phyloP scores from a whole-genome alignment of 2,113 vertebrate genomes.

The Odobenus rosmarus region DNA sequence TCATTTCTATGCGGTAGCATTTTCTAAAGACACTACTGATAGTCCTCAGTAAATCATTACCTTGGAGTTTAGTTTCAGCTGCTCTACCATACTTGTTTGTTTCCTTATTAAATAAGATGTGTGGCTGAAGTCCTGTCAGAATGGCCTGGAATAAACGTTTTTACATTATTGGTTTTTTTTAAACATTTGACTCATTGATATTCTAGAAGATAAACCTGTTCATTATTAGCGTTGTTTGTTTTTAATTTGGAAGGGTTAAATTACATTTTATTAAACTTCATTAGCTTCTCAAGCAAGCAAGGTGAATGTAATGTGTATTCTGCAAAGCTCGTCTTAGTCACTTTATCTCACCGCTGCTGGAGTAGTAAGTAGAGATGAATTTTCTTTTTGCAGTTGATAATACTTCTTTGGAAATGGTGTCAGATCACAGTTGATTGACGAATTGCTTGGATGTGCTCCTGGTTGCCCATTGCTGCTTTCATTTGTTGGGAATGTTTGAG shows the following conservation, averaged over 20 bases:
- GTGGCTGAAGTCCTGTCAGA: background rate
- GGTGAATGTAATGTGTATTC: slow-evolving; percentile 19
- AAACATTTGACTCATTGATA: slow-evolving; percentile 62
- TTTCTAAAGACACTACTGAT: background rate
- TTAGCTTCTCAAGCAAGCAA: slow-evolving; percentile 56
- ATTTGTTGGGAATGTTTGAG: slow-evolving; percentile 63
- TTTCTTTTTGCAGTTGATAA: slow-evolving; percentile 40
- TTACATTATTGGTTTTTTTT: slow-evolving; percentile 47
- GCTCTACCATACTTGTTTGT: background rate
- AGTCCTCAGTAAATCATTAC: slow-evolving; percentile 38
- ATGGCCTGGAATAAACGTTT: slow-evolving; percentile 45
- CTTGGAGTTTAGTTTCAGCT: slow-evolving; percentile 10
- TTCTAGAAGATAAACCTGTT: slow-evolving; percentile 70
- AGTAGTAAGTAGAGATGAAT: slow-evolving; percentile 49
- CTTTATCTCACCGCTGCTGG: slow-evolving; percentile 33
- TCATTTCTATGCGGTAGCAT: background rate
- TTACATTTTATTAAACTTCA: slow-evolving; percentile 75
- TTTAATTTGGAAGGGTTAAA: slow-evolving; percentile 75
- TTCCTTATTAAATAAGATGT: slow-evolving; percentile 49
- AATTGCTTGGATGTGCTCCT: slow-evolving; percentile 53
- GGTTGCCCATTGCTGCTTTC: slow-evolving; percentile 64
- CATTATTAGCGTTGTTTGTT: slow-evolving; percentile 73
- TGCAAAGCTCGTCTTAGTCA: slow-evolving; percentile 23
- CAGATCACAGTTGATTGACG: slow-evolving; percentile 62
- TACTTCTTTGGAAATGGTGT: slow-evolving; percentile 60